Base-by-base conservation (phyloP, 2,113 vertebrate species). In the Pagrus major region DNA sequence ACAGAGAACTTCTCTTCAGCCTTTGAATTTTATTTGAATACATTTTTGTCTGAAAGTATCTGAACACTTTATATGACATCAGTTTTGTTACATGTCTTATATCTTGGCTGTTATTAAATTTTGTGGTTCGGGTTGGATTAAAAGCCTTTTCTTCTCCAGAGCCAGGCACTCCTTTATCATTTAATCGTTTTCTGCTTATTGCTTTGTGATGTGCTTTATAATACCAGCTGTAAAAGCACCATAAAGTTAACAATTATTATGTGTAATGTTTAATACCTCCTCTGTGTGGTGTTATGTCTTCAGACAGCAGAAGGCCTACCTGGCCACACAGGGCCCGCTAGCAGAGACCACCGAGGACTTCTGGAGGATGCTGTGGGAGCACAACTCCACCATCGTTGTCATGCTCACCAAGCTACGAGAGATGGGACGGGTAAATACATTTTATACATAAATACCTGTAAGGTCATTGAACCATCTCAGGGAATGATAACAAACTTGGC, bases 291-390 rank as follows among this genome's bases (percentile, higher is more conserved):
- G 55, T 84, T 91, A 51, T 64, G 76, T 76, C 0, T 65, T 23
- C 90, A 99, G 97, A 93, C 97, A 98, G 86, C 97, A 99, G 93
- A 98, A 97, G 92, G 97, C 97, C 71, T 99, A 99, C 94, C 95
- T 99, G 68, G 97, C 97, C 85, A 99, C 97, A 0, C 97, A 99
- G 93, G 97, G 97, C 63, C 97, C 97, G 0, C 94, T 99, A 93
- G 96, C 97, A 0, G 97, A 99, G 95, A 99, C 97, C 93, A 99
- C 97, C 0, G 97, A 99, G 92, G 97, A 99, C 94, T 98, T 99
- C 95, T 99, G 97, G 97, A 95, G 97, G 85, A 99, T 99, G 97
- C 94, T 99, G 12, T 99, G 97, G 97, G 97, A 99, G 85, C 97
- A 99, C 94, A 97, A 98, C 88, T 99, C 97, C 81, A 99, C 97